These are phyloP conservation scores for Coelopa frigida DNA, from an alignment of 1,140 invertebrate genomes.

Conservation along the genomic window DNA sequence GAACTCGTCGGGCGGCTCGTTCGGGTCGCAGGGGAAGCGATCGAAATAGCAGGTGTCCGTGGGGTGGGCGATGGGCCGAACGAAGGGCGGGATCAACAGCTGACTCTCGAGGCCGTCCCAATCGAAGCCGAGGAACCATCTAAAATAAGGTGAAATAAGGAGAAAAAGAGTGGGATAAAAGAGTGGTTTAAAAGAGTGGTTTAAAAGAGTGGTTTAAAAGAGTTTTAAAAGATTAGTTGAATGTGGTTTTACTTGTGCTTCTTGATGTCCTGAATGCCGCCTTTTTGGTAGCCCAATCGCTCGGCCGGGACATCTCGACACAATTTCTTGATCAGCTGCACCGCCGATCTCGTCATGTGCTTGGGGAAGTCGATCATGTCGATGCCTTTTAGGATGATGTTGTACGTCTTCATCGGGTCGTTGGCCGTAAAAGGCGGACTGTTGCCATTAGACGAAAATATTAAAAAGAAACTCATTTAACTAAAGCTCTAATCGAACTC, in stretches of 20 bases:
- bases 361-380: constrained; percentile 81
- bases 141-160: too few relatives aligned
- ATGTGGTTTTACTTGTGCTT: constrained; percentile 90
- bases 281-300: constrained; percentile 84
- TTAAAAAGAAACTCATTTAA: constrained; percentile 11
- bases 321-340: constrained; percentile 78
- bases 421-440: constrained; percentile 72
- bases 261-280: constrained; percentile 86
- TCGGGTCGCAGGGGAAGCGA: constrained; percentile 56
- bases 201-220: neutral
- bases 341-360: constrained; percentile 70
- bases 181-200: neutral
- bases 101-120: constrained; percentile 67
- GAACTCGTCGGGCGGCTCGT: constrained; percentile 57
- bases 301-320: constrained; percentile 85
- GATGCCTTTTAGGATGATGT: constrained; percentile 79
- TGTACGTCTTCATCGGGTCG: constrained; percentile 81
- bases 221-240: too few relatives aligned
- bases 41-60: constrained; percentile 67
- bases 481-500: constrained; percentile 18
- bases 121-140: constrained; percentile 82
- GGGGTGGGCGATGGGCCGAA: constrained; percentile 56
- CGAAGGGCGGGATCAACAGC: constrained; percentile 62
- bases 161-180: neutral
- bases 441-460: constrained; percentile 62